phyloP scores from a whole-genome alignment of 2,888 invertebrate species.

The Rugalucina vietnamica region DNA sequence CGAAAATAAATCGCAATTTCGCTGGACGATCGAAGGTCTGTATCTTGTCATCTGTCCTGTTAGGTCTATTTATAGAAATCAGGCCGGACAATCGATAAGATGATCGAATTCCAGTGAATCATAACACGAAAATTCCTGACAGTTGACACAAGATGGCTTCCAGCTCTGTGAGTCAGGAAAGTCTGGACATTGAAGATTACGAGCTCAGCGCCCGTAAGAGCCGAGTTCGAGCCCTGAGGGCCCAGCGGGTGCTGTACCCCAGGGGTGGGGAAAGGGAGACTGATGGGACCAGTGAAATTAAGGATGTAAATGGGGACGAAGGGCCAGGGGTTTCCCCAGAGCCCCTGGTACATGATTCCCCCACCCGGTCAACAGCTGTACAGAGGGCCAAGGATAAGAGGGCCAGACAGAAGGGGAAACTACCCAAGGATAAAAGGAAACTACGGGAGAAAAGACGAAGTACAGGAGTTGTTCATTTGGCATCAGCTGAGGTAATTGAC shows the following conservation, averaged over 20 bases:
- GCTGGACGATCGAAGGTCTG: not conserved
- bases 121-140: not conserved
- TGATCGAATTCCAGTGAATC: constrained; percentile 11
- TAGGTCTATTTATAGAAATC: not conserved
- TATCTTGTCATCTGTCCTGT: not conserved
- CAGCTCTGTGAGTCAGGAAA: constrained; percentile 87
- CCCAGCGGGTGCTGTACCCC: constrained; percentile 79
- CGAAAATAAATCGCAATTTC: not conserved
- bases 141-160: constrained; percentile 86
- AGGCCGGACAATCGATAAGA: not conserved
- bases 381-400: constrained; percentile 84
- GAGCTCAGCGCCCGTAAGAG: constrained; percentile 86
- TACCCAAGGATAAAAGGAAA: constrained; percentile 86
- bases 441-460: constrained; percentile 87
- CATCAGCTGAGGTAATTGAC: constrained; percentile 86
- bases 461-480: constrained; percentile 87
- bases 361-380: constrained; percentile 81
- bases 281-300: constrained; percentile 48
- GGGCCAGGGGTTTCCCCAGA: constrained; percentile 39
- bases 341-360: constrained; percentile 81
- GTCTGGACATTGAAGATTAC: constrained; percentile 86
- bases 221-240: constrained; percentile 85
- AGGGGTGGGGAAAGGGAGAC: constrained; percentile 61
- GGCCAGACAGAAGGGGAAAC: constrained; percentile 85
- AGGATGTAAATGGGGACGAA: constrained; percentile 58